Conservation (phyloP, 1,140 invertebrate genomes). For the Pantala flavescens region DNA sequence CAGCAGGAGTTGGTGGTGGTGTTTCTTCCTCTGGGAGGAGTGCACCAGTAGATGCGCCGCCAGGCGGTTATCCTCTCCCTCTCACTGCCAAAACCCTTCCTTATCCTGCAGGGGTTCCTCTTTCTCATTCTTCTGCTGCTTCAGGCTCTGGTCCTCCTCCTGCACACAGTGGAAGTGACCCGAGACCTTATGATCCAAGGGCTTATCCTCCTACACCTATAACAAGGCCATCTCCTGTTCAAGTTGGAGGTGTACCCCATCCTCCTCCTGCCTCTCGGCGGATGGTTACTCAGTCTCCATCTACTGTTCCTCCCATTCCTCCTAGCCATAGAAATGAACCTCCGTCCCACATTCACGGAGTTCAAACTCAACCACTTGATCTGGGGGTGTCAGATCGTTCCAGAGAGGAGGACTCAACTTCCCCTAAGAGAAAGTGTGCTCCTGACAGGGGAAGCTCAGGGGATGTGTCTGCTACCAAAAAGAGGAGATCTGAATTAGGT, state of each 20-base stretch:
- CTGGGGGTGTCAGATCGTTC: slow-evolving; percentile 47
- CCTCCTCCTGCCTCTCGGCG: slow-evolving; percentile 30
- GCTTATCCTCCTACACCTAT: slow-evolving; percentile 31
- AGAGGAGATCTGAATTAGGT: slow-evolving; percentile 35
- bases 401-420: slow-evolving; percentile 37
- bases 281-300: slow-evolving; percentile 43
- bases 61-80: slow-evolving; percentile 37
- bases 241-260: slow-evolving; percentile 34
- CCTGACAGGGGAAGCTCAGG: slow-evolving; percentile 28
- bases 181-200: slow-evolving; percentile 19
- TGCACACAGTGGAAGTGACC: slow-evolving; percentile 40
- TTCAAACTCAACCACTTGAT: slow-evolving; percentile 62
- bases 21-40: slow-evolving; percentile 40
- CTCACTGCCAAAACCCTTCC: slow-evolving; percentile 54
- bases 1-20: slow-evolving; percentile 39
- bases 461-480: slow-evolving; percentile 31
- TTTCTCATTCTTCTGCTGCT: slow-evolving; percentile 33
- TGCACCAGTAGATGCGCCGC: slow-evolving; percentile 31
- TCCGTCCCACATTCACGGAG: slow-evolving; percentile 26
- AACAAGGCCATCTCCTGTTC: slow-evolving; percentile 31
- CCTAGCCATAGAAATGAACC: slow-evolving; percentile 29
- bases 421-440: slow-evolving; percentile 44
- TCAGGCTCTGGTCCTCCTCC: slow-evolving; percentile 40
- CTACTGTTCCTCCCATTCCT: slow-evolving; percentile 32
- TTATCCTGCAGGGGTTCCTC: slow-evolving; percentile 39